Evolutionary conservation across 2,888 invertebrate genomes (phyloP).

Genomic region (Pyralis farinalis): DNA sequence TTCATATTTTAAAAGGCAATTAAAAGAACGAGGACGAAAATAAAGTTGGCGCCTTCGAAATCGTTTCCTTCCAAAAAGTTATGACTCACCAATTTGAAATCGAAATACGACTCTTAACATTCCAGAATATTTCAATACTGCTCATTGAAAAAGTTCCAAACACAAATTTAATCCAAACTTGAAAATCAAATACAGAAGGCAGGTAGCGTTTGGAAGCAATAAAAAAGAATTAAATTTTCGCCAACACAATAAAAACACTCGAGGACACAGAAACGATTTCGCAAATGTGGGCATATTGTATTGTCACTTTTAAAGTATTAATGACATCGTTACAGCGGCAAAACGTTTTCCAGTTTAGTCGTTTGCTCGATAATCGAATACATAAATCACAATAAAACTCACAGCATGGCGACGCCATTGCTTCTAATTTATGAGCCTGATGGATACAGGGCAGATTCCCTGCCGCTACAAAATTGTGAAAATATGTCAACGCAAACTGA

Average conservation of each 20-base stretch:
- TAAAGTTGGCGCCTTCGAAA: constrained; percentile 7
- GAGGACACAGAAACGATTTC: not conserved
- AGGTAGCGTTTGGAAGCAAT: constrained; percentile 1
- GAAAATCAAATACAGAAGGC: constrained; percentile 5
- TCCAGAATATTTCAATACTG: constrained; percentile 5
- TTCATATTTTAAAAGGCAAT: not conserved
- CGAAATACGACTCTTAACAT: constrained; percentile 5
- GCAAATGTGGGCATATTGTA: constrained; percentile 18
- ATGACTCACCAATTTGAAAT: constrained; percentile 7
- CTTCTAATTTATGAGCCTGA: constrained; percentile 48
- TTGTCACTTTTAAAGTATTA: constrained; percentile 44
- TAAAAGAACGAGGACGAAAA: not conserved
- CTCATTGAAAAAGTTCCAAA: constrained; percentile 7
- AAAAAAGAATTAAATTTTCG: constrained; percentile 2
- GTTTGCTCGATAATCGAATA: constrained; percentile 59
- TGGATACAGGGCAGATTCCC: constrained; percentile 17
- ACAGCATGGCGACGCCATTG: constrained; percentile 50
- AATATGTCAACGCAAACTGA: constrained; percentile 21
- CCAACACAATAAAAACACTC: not conserved
- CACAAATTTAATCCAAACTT: constrained; percentile 2
- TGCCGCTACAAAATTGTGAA: constrained; percentile 19
- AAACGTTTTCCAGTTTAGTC: constrained; percentile 53
- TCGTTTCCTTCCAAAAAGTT: constrained; percentile 6
- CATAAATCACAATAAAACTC: constrained; percentile 66
- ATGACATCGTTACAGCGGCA: constrained; percentile 48